A percentile compares a stretch with the other conserved stretches of the same genome.
These are phyloP conservation scores for Trichopoda pennipes DNA, from an alignment of 2,888 invertebrate species.

Conservation along the genomic window DNA sequence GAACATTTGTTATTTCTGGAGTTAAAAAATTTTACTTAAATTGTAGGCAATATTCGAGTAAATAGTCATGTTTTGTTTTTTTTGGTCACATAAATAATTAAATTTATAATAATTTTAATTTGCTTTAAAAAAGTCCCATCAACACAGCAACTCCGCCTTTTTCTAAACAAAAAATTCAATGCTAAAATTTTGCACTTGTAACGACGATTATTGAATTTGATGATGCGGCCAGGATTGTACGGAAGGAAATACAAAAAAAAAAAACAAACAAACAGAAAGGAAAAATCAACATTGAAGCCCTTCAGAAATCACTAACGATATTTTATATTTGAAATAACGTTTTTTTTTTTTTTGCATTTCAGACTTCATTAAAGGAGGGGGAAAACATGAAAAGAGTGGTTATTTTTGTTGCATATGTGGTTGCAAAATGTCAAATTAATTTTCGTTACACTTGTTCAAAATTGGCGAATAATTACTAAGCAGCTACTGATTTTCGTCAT, in stretches of 20 bases:
- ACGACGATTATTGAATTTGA: slow-evolving; percentile 68
- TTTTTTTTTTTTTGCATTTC: slow-evolving; percentile 1
- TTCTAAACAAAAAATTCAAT: slow-evolving; percentile 24
- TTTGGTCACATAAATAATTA: too few species aligned
- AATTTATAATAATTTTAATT: background rate
- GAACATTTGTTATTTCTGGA: too few species aligned
- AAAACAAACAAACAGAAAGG: background rate
- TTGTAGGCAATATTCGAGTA: too few species aligned
- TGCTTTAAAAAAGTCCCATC: background rate
- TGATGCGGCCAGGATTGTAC: slow-evolving; percentile 53
- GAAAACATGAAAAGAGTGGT: background rate
- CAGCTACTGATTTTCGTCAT: slow-evolving; percentile 27
- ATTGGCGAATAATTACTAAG: slow-evolving; percentile 51
- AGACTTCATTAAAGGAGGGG: background rate
- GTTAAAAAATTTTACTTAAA: too few species aligned
- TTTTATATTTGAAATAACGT: slow-evolving; percentile 26
- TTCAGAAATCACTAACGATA: slow-evolving; percentile 59
- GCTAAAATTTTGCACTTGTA: slow-evolving; percentile 69
- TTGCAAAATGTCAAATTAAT: slow-evolving; percentile 49
- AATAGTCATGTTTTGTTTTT: too few species aligned
- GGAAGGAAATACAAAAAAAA: slow-evolving; percentile 2
- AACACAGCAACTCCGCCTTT: background rate
- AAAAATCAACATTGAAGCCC: slow-evolving; percentile 41
- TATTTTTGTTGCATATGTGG: slow-evolving; percentile 20
- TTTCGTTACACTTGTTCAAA: slow-evolving; percentile 48